phyloP scores from a whole-genome alignment of 2,113 vertebrate genomes.

The Callipepla californica region DNA sequence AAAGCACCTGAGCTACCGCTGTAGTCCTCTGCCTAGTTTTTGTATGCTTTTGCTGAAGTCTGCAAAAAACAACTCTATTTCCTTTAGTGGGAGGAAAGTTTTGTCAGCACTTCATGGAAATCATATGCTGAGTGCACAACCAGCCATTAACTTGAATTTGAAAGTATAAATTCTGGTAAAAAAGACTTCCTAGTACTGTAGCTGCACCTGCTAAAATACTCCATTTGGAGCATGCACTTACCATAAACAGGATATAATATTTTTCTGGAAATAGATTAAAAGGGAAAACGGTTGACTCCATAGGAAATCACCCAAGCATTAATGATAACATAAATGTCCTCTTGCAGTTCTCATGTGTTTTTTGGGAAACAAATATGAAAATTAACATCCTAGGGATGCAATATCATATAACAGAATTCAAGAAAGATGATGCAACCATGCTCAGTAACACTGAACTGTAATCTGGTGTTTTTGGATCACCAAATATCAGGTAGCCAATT shows the following conservation, averaged over 20 bases:
- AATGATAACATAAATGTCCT: background rate
- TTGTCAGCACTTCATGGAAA: conserved; percentile 28
- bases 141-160: conserved; percentile 7
- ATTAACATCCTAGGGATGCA: background rate
- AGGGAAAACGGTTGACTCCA: background rate
- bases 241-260: background rate
- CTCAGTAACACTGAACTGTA: background rate
- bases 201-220: background rate
- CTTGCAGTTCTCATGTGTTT: background rate
- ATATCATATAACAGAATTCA: background rate
- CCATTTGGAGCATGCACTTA: background rate
- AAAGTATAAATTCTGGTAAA: conserved; percentile 16
- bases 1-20: background rate
- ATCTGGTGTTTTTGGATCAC: background rate
- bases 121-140: background rate
- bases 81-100: conserved; percentile 12
- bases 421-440: background rate
- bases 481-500: background rate
- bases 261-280: background rate
- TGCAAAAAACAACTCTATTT: conserved; percentile 20
- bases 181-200: background rate
- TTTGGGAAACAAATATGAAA: background rate
- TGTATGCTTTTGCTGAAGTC: background rate
- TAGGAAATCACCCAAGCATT: background rate
- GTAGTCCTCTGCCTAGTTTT: background rate